phyloP scores from a whole-genome alignment of 2,797 vertebrate genomes.

The Sylvia borin region DNA sequence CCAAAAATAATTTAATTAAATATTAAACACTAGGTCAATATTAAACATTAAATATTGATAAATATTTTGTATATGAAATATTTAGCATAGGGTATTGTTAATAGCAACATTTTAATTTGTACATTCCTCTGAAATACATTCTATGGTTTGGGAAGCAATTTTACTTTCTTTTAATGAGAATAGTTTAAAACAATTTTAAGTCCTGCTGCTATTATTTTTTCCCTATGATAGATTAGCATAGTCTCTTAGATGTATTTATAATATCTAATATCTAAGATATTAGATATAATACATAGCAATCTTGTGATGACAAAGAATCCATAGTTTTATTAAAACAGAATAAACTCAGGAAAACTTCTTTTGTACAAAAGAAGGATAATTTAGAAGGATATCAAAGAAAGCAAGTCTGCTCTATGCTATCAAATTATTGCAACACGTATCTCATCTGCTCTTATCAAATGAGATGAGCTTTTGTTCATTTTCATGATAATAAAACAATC shows the following conservation, averaged over 20 bases:
- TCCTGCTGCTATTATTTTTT: background rate
- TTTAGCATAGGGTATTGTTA: background rate
- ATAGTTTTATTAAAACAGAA: background rate
- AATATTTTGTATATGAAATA: background rate
- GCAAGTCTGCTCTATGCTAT: background rate
- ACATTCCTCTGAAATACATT: background rate
- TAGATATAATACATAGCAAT: background rate
- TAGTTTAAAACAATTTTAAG: background rate
- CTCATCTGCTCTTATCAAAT: slow-evolving; percentile 12
- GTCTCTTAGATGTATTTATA: background rate
- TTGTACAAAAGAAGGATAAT: slow-evolving; percentile 42
- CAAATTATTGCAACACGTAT: slow-evolving; percentile 32
- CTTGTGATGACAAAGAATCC: slow-evolving; percentile 9
- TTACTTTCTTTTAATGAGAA: background rate
- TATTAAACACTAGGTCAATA: background rate
- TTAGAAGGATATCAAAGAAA: slow-evolving; percentile 33
- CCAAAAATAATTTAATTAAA: background rate
- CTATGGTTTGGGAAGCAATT: background rate
- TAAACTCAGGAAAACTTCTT: slow-evolving; percentile 38
- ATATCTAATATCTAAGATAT: background rate
- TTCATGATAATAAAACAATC: background rate
- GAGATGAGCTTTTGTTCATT: background rate
- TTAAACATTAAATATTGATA: background rate
- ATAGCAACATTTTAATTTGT: background rate
- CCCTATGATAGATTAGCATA: background rate